Evolutionary conservation across 2,797 vertebrate genomes (phyloP), one percentile per base, ranked within the genome.

Genomic region (Zalophus californianus): DNA sequence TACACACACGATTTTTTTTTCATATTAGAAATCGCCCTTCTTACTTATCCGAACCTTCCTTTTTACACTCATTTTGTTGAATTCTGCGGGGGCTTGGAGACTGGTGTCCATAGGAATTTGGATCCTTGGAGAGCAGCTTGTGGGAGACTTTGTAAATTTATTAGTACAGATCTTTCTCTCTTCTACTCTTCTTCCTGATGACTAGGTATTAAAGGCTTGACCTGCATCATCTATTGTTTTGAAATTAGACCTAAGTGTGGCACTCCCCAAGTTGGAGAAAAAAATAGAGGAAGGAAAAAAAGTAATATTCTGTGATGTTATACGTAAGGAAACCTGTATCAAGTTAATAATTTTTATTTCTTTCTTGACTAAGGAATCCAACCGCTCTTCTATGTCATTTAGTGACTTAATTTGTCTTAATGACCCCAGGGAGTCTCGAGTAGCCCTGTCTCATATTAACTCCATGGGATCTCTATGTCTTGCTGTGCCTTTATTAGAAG

Each of bases 261-360:
- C 4, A 32, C 9, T 60, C 4, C 92, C 38, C 68, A 66, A 89
- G 92, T 29, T 88, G 35, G 29, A n/a, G 27, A 56, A 79, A 94
- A 89, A 32, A 89, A 32, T 3, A 72, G 44, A 75, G 35, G 6
- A 10, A 48, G 52, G 21, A 50, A 52, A 44, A 95, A 14, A 38
- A 29, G 52, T 56, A 50, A 41, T 11, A 92, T 75, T 25, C 48
- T 54, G 1, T 73, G 75, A 23, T 54, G n/a, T 12, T 86, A 38
- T 56, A 54, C 82, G 68, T 86, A 56, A 89, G 23, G 10, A 56
- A 91, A 79, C 16, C 25, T 73, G 15, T 52, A 58, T n/a, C 82
- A 73, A 79, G 18, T 52, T 86, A 92, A 70, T 94, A 64, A 64
- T 89, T 96, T 91, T 82, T 94, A 70, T 96, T 96, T 96, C 90